Evolutionary conservation across 2,113 vertebrate species (phyloP), one percentile per base, ranked within the genome.

Genomic region (Numida meleagris): DNA sequence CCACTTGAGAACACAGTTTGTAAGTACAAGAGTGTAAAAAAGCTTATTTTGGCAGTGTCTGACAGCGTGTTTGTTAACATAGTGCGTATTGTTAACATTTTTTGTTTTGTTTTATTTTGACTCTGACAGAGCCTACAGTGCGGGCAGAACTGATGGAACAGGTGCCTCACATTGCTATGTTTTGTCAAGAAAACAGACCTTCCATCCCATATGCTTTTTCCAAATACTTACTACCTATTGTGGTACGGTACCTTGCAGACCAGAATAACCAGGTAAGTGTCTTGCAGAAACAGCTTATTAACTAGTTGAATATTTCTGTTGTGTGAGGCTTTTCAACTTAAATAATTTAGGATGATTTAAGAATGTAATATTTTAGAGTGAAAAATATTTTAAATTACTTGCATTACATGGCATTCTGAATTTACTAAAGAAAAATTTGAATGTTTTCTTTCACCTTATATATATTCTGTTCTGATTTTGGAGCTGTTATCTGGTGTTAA

Each of bases 71-170:
- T 86, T 75, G 20, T 74, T 51, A 94, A 67, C 12, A 31, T 87
- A 59, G 10, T 77, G 14, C 9, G 12, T n/a, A n/a, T n/a, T n/a
- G n/a, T n/a, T n/a, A n/a, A n/a, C n/a, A n/a, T 25, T 73, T 20
- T 81, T 57, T 78, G 67, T 50, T 53, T 58, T 57, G 43, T 34
- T 86, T 51, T 89, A 4, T 91, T 78, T 85, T 70, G n/a, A 73
- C 81, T 82, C 79, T 66, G 34, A 58, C 96, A 99, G 98, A 99
- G 73, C 98, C 98, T 82, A 98, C 98, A 13, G 98, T 99, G 83
- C 97, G 98, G 94, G 98, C 98, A 42, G 98, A 99, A 88, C 97
- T 99, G 88, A 99, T 99, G 98, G 98, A 99, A 91, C 98, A 99
- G 95, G 98, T 99, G 86, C 98, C 98, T 93, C 98, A 99, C 45